Percentiles rank a stretch among this genome's conserved stretches.
These are phyloP conservation scores for Ageneiosus marmoratus DNA, from an alignment of 2,113 vertebrate species.

Conservation along the genomic window DNA sequence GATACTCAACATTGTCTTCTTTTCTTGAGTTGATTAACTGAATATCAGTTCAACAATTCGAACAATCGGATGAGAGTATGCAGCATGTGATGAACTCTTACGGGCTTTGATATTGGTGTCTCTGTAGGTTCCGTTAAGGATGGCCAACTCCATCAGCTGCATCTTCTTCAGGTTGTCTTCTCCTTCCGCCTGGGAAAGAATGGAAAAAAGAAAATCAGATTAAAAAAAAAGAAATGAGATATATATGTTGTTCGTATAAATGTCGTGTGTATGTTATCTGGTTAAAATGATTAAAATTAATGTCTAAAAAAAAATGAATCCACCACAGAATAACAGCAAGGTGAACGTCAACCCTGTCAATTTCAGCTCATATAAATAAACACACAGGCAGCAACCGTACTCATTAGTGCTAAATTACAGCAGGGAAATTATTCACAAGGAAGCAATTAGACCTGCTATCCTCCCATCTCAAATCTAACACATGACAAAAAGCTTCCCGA, in stretches of 20 bases:
- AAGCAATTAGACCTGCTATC: conserved; percentile 71
- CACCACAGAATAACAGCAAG: conserved; percentile 63
- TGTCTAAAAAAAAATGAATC: conserved; percentile 54
- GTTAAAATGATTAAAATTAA: no score
- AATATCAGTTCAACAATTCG: background rate
- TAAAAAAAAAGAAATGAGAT: background rate
- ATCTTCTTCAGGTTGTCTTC: conserved; percentile 85
- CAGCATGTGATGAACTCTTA: conserved; percentile 60
- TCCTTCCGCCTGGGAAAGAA: conserved; percentile 72
- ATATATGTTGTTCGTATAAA: no score
- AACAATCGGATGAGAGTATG: background rate
- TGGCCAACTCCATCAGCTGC: conserved; percentile 82
- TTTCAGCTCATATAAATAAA: conserved; percentile 76
- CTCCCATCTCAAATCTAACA: conserved; percentile 47
- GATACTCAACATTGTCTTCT: conserved; percentile 43
- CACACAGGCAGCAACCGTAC: conserved; percentile 66
- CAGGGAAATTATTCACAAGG: conserved; percentile 72
- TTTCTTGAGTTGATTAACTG: background rate
- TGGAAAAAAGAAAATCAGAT: background rate
- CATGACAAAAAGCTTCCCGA: background rate
- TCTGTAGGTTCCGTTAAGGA: conserved; percentile 83
- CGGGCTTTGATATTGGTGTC: conserved; percentile 81
- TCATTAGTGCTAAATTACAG: conserved; percentile 75
- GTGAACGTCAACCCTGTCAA: conserved; percentile 71
- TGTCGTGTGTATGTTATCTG: no score